Evolutionary conservation across 2,797 vertebrate species (phyloP).

Genomic region (Oreochromis mossambicus): DNA sequence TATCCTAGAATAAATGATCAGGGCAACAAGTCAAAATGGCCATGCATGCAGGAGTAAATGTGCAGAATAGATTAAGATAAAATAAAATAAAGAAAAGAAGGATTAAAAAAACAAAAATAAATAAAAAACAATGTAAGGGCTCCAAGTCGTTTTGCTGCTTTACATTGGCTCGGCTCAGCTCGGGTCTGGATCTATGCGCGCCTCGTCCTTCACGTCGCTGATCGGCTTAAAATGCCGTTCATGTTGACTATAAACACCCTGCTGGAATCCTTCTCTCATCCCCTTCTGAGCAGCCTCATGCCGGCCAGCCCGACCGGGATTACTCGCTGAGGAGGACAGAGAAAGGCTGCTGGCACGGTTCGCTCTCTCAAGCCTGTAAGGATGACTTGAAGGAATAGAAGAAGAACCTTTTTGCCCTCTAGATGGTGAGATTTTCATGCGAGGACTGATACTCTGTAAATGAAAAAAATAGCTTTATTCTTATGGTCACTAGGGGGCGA

Average conservation of each 20-base stretch:
- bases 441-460: background rate
- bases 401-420: background rate
- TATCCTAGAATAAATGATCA: background rate
- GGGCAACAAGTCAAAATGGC: background rate
- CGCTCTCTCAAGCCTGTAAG: background rate
- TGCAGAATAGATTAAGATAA: background rate
- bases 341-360: background rate
- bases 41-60: background rate
- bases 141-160: background rate
- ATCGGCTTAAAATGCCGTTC: slow-evolving; percentile 30
- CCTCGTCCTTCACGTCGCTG: background rate
- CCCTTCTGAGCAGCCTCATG: background rate
- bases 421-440: background rate
- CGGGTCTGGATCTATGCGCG: background rate
- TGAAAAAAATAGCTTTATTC: background rate
- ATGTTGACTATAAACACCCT: slow-evolving; percentile 24
- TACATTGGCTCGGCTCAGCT: background rate
- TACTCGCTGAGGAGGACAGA: background rate
- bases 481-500: background rate
- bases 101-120: background rate
- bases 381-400: background rate
- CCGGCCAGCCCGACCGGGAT: background rate
- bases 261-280: slow-evolving; percentile 10
- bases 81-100: background rate
- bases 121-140: background rate